A percentile compares a stretch with the other conserved stretches of the same genome.
Evolutionary conservation across 1,140 invertebrate species (phyloP).

Genomic region (Drosophila mayri): DNA sequence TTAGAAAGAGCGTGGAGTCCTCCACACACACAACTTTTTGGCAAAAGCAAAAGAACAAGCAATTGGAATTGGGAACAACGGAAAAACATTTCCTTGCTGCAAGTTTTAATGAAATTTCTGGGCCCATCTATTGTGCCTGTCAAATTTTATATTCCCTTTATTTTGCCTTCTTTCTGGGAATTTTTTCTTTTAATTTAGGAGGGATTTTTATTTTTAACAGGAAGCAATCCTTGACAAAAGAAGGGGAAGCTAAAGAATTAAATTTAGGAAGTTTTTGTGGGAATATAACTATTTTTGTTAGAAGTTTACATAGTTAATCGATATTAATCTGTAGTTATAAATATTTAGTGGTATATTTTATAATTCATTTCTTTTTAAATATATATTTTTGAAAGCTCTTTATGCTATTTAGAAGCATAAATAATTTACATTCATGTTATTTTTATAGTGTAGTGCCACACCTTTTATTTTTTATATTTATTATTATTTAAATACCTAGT

Average conservation of each 20-base stretch:
- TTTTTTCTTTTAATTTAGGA: neutral
- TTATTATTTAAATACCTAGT: neutral
- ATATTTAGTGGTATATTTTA: neutral
- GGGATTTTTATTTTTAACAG: too few species aligned
- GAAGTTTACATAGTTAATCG: too few species aligned
- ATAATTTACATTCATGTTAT: too few species aligned
- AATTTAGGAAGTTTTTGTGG: neutral
- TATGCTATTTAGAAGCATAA: too few species aligned
- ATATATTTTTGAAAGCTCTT: too few species aligned
- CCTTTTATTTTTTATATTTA: neutral
- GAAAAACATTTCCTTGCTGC: slow-evolving; percentile 42
- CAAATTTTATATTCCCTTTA: slow-evolving; percentile 8
- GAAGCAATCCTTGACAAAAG: neutral
- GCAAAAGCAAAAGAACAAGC: slow-evolving; percentile 19
- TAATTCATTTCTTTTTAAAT: too few species aligned
- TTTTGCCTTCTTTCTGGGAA: neutral
- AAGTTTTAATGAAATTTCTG: slow-evolving; percentile 63
- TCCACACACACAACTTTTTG: slow-evolving; percentile 16
- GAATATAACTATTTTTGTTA: accelerated
- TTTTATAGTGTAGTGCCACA: too few species aligned
- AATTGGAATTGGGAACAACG: slow-evolving; percentile 34
- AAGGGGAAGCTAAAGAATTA: neutral
- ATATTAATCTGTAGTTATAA: neutral
- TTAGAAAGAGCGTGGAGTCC: slow-evolving; percentile 11
- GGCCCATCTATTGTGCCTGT: slow-evolving; percentile 18